A percentile compares a stretch with the other conserved stretches of the same genome.
These are phyloP conservation scores for Otis tarda DNA, from an alignment of 2,113 vertebrate genomes.

Conservation along the genomic window DNA sequence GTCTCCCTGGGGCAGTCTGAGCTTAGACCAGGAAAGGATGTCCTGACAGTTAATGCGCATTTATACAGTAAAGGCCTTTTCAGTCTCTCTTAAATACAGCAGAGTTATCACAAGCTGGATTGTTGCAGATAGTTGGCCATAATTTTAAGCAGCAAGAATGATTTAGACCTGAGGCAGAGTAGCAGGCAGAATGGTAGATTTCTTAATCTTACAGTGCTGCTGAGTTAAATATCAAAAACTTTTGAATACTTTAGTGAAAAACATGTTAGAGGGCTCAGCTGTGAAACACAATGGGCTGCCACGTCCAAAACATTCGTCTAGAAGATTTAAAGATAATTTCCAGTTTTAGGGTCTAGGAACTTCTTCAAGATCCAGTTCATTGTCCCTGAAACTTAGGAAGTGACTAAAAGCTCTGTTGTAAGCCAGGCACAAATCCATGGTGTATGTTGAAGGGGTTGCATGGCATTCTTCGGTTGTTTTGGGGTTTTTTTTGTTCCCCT, in stretches of 20 bases:
- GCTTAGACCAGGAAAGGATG: background rate
- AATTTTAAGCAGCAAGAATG: background rate
- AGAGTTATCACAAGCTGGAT: background rate
- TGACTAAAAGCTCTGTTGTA: background rate
- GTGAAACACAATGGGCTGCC: background rate
- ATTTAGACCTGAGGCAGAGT: background rate
- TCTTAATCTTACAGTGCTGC: background rate
- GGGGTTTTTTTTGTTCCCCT: no score
- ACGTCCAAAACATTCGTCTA: background rate
- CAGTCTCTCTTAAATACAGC: background rate
- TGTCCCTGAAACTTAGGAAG: background rate
- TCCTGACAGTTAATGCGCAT: background rate
- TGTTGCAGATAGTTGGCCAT: background rate
- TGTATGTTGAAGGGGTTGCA: background rate
- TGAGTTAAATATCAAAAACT: background rate
- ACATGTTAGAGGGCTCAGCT: background rate
- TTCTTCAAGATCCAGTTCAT: background rate
- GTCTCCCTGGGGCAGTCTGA: background rate
- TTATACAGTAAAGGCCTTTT: background rate
- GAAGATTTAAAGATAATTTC: background rate
- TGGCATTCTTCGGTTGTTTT: no score
- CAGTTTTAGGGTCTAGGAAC: background rate
- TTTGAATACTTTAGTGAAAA: background rate
- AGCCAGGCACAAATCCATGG: background rate
- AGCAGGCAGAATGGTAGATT: background rate